These are phyloP conservation scores for Archilochus colubris DNA, from an alignment of 2,113 vertebrate species.

Conservation along the genomic window DNA sequence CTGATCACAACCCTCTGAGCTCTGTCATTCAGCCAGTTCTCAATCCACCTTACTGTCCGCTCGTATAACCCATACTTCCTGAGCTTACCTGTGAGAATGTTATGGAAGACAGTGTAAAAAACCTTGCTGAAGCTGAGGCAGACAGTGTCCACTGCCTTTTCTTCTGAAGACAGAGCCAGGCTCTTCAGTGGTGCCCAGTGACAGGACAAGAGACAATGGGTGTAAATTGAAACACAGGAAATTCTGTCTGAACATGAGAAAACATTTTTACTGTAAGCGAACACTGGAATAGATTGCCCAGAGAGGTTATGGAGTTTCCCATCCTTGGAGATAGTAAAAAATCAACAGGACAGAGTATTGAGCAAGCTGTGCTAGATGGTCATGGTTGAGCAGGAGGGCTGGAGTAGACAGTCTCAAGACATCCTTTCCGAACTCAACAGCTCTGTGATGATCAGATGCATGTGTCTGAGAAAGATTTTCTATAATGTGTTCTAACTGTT, in stretches of 20 bases:
- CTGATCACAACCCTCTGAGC: too few species aligned
- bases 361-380: not conserved
- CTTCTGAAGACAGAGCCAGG: not conserved
- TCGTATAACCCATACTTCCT: too few species aligned
- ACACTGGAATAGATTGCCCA: not conserved
- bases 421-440: not conserved
- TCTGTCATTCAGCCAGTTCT: too few species aligned
- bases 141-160: too few species aligned
- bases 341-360: not conserved
- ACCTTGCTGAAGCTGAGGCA: too few species aligned
- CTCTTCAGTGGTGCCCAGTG: not conserved
- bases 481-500: not conserved
- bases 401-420: not conserved
- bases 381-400: not conserved
- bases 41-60: too few species aligned
- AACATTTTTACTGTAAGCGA: not conserved
- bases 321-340: not conserved
- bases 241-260: not conserved
- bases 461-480: not conserved
- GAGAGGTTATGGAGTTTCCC: not conserved
- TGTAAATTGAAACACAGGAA: not conserved
- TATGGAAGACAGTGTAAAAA: too few species aligned
- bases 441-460: not conserved
- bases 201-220: not conserved
- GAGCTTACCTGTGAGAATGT: too few species aligned